Evolutionary conservation across 1,140 invertebrate species (phyloP).

Genomic region (Conus ventricosus): DNA sequence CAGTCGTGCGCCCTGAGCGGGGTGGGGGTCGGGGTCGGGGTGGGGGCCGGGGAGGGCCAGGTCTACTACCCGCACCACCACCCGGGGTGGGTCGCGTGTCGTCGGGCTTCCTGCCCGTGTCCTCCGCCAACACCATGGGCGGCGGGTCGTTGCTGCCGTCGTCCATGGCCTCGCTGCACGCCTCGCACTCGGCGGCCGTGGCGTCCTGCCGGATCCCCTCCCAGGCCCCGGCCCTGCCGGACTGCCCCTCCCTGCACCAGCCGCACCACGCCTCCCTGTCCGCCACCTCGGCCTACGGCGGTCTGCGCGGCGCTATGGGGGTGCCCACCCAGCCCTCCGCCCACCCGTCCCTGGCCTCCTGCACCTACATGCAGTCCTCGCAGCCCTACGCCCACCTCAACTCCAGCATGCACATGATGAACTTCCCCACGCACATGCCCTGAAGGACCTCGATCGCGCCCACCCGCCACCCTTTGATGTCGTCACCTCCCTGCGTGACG

Average conservation of each 20-base stretch:
- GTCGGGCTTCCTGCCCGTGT: constrained; percentile 62
- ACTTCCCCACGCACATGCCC: constrained; percentile 67
- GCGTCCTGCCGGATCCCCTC: background rate
- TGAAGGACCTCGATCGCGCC: constrained; percentile 46
- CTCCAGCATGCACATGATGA: constrained; percentile 70
- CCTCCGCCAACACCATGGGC: constrained; percentile 37
- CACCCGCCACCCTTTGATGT: background rate
- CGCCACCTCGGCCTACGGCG: constrained; percentile 10
- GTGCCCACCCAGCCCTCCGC: constrained; percentile 43
- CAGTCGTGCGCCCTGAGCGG: constrained; percentile 38
- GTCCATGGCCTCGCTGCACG: constrained; percentile 33
- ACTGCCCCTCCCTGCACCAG: constrained; percentile 48
- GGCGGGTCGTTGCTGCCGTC: constrained; percentile 24
- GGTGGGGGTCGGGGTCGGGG: background rate
- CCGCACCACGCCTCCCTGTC: background rate
- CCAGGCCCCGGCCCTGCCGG: constrained; percentile 25
- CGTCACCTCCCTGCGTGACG: too few species aligned
- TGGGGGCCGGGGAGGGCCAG: constrained; percentile 31
- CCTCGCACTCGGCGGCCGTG: constrained; percentile 8
- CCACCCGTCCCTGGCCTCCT: constrained; percentile 62
- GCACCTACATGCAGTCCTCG: constrained; percentile 68
- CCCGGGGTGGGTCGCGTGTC: constrained; percentile 50
- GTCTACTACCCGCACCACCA: constrained; percentile 65
- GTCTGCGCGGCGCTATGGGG: background rate
- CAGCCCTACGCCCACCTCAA: constrained; percentile 64